These are phyloP conservation scores for Pteromalus puparum DNA, from an alignment of 1,140 invertebrate genomes.

Conservation along the genomic window DNA sequence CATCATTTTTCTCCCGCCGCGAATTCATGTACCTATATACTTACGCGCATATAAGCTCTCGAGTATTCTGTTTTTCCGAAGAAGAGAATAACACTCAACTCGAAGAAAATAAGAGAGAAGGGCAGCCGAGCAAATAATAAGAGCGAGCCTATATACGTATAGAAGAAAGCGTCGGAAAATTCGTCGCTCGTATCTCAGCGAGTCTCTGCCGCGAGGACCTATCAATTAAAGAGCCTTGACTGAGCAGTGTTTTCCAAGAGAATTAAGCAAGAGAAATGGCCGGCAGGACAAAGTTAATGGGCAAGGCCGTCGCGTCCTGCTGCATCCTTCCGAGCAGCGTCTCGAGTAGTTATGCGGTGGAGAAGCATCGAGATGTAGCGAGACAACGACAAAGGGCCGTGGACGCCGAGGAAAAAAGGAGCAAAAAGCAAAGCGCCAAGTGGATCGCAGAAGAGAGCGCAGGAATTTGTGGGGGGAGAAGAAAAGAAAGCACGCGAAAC, in stretches of 20 bases:
- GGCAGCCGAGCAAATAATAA: not conserved
- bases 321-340: not conserved
- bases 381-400: not conserved
- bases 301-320: slow-evolving; percentile 13
- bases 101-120: not conserved
- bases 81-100: too few species aligned
- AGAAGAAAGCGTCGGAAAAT: not conserved
- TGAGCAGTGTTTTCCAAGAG: slow-evolving; percentile 43
- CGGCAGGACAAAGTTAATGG: slow-evolving; percentile 45
- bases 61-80: too few species aligned
- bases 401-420: not conserved
- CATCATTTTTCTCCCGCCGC: not conserved
- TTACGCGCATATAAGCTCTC: not conserved
- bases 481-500: not conserved
- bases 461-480: not conserved
- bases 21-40: not conserved
- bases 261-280: slow-evolving; percentile 50
- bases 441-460: not conserved
- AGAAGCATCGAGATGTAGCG: slow-evolving; percentile 23
- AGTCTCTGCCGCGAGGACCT: not conserved
- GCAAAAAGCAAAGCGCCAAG: not conserved
- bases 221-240: slow-evolving; percentile 39
- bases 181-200: slow-evolving; percentile 38
- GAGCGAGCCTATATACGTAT: not conserved
- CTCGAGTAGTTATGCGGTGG: slow-evolving; percentile 29